These are phyloP conservation scores for Danionella dracula DNA, from an alignment of 2,797 vertebrate species.

Conservation along the genomic window DNA sequence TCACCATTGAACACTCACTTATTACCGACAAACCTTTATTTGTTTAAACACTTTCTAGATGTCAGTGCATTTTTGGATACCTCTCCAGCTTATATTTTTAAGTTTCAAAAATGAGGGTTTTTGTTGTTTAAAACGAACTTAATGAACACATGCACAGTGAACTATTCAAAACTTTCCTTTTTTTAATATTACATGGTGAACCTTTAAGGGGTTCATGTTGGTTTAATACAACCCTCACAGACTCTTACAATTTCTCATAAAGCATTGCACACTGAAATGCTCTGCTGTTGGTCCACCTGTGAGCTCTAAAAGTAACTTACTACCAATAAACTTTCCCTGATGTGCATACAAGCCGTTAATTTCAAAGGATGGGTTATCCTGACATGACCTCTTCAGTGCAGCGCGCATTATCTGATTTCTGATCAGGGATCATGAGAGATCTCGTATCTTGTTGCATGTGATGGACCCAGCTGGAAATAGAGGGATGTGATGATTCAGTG, in stretches of 20 bases:
- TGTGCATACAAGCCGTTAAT: background rate
- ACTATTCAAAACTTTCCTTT: too few relatives aligned
- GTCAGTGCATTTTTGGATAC: too few relatives aligned
- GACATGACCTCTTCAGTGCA: background rate
- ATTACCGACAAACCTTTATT: too few relatives aligned
- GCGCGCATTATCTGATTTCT: background rate
- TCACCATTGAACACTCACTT: too few relatives aligned
- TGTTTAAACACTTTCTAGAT: too few relatives aligned
- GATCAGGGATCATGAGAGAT: background rate
- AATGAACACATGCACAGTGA: too few relatives aligned
- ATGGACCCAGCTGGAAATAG: background rate
- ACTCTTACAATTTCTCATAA: background rate
- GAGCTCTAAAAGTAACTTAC: background rate
- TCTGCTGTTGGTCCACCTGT: background rate
- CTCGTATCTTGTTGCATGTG: background rate
- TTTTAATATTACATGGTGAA: too few relatives aligned
- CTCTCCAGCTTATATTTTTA: too few relatives aligned
- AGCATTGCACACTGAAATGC: background rate
- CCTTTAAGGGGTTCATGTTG: too few relatives aligned
- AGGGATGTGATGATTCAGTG: conserved; percentile 8
- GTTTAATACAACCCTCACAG: too few relatives aligned
- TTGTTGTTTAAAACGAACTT: too few relatives aligned
- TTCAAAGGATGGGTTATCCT: background rate
- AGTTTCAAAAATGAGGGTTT: too few relatives aligned
- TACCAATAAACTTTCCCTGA: background rate